phyloP scores from a whole-genome alignment of 2,797 vertebrate genomes.

The Pseudomugil tenellus region DNA sequence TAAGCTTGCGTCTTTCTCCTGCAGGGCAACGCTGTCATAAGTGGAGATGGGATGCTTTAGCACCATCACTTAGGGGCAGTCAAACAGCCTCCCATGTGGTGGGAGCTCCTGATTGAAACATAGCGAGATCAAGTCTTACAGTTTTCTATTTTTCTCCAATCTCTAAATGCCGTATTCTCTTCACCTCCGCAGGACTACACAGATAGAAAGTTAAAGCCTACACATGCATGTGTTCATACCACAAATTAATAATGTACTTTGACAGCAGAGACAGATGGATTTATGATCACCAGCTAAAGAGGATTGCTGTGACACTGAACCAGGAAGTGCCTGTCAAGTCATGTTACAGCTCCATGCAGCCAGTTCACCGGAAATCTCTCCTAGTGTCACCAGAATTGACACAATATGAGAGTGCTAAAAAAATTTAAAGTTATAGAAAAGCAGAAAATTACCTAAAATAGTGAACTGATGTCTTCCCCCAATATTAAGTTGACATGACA shows the following conservation, averaged over 20 bases:
- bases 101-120: slow-evolving; percentile 64
- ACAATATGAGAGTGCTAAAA: slow-evolving; percentile 22
- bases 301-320: slow-evolving; percentile 74
- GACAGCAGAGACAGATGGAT: slow-evolving; percentile 76
- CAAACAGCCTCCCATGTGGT: slow-evolving; percentile 75
- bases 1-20: slow-evolving; percentile 67
- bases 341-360: slow-evolving; percentile 47
- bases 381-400: slow-evolving; percentile 30
- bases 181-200: slow-evolving; percentile 42
- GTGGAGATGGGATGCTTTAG: slow-evolving; percentile 60
- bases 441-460: slow-evolving; percentile 50
- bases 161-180: slow-evolving; percentile 56
- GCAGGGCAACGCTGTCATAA: slow-evolving; percentile 69
- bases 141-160: slow-evolving; percentile 22
- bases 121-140: slow-evolving; percentile 43
- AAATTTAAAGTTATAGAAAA: slow-evolving; percentile 41
- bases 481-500: slow-evolving; percentile 41
- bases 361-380: slow-evolving; percentile 46
- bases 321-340: slow-evolving; percentile 76
- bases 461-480: slow-evolving; percentile 35
- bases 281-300: slow-evolving; percentile 74
- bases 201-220: slow-evolving; percentile 60
- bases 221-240: slow-evolving; percentile 54
- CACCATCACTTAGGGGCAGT: slow-evolving; percentile 79
- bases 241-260: slow-evolving; percentile 58